Base-by-base conservation (phyloP, 1,140 invertebrate species). In the Atta cephalotes region DNA sequence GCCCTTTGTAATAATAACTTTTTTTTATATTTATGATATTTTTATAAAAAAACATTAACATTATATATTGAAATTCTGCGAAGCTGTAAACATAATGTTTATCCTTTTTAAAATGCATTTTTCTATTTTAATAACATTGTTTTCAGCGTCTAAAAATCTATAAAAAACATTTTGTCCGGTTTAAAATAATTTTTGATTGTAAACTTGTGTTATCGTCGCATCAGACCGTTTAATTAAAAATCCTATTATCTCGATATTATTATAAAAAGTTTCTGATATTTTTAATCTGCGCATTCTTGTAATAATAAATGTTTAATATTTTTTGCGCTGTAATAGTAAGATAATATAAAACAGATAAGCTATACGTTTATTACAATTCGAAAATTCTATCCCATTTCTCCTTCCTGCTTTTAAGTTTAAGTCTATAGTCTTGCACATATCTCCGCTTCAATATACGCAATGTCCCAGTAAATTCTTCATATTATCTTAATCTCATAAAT, bases 401-500 rank as follows among this genome's bases (percentile, higher is more conserved):
- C 28, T 70, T 16, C 7, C 62, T n/a, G 2, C 4, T 80, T 56
- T 56, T 39, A 39, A 25, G 3, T 56, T 56, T 39, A 39, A 18
- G 3, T 70, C n/a, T 66, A 49, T 7, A 31, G 18, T 35, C 12
- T 56, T 58, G 21, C 10, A 6, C 21, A 35, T 80, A n/a, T 5
- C 21, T 21, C n/a, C 10, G 21, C 12, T 63, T n/a, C 16, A 31
- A 14, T 39, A 80, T 51, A 80, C n/a, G 14, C 45, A 14, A 68
- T 68, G 68, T 66, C 14, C 6, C 25, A 53, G 14, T 35, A 70
- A 77, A 53, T 80, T 56, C 31, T n/a, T n/a, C 1, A 14, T 18
- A 35, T 70, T 68, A 66, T 12, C 16, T 28, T 56, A 56, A 71
- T 71, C 51, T 71, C 65, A 45, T 56, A 81, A 71, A 71, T 71